Base-by-base conservation (phyloP, 2,113 vertebrate species). In the Coryphaenoides rupestris region DNA sequence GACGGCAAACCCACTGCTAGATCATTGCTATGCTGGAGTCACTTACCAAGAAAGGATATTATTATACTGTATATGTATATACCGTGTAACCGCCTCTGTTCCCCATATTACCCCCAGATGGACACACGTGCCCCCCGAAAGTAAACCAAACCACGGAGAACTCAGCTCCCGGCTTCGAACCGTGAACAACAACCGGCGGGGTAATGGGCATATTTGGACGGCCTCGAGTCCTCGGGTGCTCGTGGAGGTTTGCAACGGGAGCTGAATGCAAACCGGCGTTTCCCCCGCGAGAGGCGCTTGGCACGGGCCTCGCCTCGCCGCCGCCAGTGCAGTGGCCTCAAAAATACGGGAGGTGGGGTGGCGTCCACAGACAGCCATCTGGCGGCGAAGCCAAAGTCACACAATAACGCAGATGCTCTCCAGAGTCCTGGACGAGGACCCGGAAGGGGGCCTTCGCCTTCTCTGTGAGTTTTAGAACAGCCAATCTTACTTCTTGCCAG, bases 181-280 rank as follows among this genome's bases (percentile, higher is more conserved):
- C 79, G 70, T 64, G 62, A 78, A 74, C 75, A 81, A 72, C 70
- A 58, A 72, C n/a, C n/a, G n/a, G n/a, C 21, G 4, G 71, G 16
- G 62, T 74, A 81, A 85, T 79, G 80, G 64, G 76, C 82, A 68
- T 67, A 75, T 84, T 84, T 80, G 82, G 81, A 79, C 63, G 70
- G 75, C 74, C 69, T 72, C 58, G 72, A 82, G 84, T 74, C 79
- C 80, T 76, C n/a, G 63, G 76, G 77, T 71, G 76, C 72, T 72
- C 61, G 74, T 78, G 81, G 77, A 77, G 76, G 81, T 58, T 85
- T 85, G 74, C 78, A 83, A 84, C 82, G 76, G 76, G 75, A 84
- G 78, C 72, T 83, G 79, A 79, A 84, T 70, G 65, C 76, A 84
- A 79, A 72, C 72, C 26, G 69, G 66, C 71, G 68, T 69, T 68